phyloP scores from a whole-genome alignment of 2,113 vertebrate species.

The Atherinomorus stipes region DNA sequence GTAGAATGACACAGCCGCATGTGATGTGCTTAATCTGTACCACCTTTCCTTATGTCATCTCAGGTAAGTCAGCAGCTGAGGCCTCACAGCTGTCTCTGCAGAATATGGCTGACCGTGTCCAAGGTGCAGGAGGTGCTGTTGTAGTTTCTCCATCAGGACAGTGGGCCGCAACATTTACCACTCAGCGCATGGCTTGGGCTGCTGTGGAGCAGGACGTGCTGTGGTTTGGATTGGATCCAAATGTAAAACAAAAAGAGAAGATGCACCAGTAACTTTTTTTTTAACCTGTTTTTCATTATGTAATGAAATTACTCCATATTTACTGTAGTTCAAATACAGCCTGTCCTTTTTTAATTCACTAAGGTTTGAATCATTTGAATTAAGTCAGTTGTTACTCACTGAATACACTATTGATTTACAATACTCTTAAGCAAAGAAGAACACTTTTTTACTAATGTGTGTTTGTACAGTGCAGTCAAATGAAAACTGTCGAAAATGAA shows the following conservation, averaged over 20 bases:
- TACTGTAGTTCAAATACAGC: background rate
- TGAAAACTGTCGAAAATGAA: background rate
- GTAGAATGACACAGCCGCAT: background rate
- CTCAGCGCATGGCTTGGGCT: slow-evolving; percentile 78
- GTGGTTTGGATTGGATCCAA: slow-evolving; percentile 75
- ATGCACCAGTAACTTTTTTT: slow-evolving; percentile 22
- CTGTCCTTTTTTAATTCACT: background rate
- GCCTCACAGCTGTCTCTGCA: slow-evolving; percentile 68
- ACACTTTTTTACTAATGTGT: background rate
- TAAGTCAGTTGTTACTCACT: background rate
- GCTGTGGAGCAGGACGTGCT: slow-evolving; percentile 65
- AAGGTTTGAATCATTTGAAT: background rate
- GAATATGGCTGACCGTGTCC: slow-evolving; percentile 78
- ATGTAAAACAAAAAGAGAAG: slow-evolving; percentile 64
- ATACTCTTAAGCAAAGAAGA: background rate
- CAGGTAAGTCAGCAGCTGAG: slow-evolving; percentile 71
- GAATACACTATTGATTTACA: no score
- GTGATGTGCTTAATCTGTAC: background rate
- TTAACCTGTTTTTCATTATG: background rate
- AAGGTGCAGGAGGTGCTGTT: slow-evolving; percentile 77
- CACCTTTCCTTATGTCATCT: background rate
- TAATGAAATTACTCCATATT: background rate
- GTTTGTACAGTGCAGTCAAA: background rate
- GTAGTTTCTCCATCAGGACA: slow-evolving; percentile 75
- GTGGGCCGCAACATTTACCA: slow-evolving; percentile 80